Base-by-base conservation (phyloP, 2,888 invertebrate species). In the Ophion ventricosus region DNA sequence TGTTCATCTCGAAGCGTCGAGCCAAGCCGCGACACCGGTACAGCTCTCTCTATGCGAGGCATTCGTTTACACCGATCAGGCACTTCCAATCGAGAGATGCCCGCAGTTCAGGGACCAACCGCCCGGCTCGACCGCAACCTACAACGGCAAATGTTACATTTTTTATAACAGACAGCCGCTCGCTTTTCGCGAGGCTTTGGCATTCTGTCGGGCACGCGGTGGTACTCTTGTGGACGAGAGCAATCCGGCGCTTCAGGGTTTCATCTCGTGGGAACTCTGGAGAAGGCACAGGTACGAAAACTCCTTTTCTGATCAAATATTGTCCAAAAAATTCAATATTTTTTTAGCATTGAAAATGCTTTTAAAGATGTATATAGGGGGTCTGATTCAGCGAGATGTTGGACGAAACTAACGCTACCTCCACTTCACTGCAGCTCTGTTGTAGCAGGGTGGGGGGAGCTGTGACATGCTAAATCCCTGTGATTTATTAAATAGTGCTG, bases 261-360 rank as follows among this genome's bases (percentile, higher is more conserved):
- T 98, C 93, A 97, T 98, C 87, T 98, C 98, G 91, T 98, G 98
- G 98, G 98, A 98, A 91, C 94, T 98, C 57, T 98, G 98, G 97
- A 95, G 98, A 85, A 94, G 98, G 72, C 98, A 98, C 93, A 96
- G 97, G 95, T 96, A 63, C 20, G 57, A 14, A 10, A 4, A 35
- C 1, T 35, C 35, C 1, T 20, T 43, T 23, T 8, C n/a, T n/a
- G n/a, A n/a, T n/a, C n/a, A n/a, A n/a, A n/a, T n/a, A n/a, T n/a
- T n/a, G n/a, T n/a, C n/a, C n/a, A n/a, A n/a, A n/a, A n/a, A n/a
- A n/a, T n/a, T n/a, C n/a, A n/a, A n/a, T n/a, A n/a, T n/a, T n/a
- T n/a, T n/a, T n/a, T n/a, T n/a, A n/a, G n/a, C n/a, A n/a, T n/a
- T n/a, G n/a, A n/a, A n/a, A n/a, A n/a, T n/a, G n/a, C n/a, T n/a